These are phyloP conservation scores for Ascaphus truei DNA, from an alignment of 2,113 vertebrate genomes.

Conservation along the genomic window DNA sequence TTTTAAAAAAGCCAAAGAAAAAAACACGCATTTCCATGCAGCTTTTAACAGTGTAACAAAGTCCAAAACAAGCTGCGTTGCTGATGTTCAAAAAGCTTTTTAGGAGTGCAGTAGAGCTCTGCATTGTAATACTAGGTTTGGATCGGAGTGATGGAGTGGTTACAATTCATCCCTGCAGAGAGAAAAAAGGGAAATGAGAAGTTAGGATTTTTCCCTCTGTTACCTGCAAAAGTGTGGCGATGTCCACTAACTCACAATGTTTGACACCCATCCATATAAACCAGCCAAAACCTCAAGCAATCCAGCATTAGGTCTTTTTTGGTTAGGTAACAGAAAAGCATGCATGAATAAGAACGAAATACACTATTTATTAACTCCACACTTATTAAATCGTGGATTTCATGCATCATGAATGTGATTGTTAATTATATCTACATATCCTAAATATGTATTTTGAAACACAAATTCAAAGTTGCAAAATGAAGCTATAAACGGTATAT, in stretches of 20 bases:
- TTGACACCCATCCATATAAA: not conserved
- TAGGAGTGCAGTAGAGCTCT: conserved; percentile 72
- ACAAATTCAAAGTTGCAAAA: too few relatives aligned
- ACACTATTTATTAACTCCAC: too few relatives aligned
- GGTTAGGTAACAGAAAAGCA: too few relatives aligned
- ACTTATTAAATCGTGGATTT: too few relatives aligned
- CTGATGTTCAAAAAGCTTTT: conserved; percentile 73
- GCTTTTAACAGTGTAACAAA: conserved; percentile 67
- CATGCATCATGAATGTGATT: too few relatives aligned
- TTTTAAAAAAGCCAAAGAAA: not conserved
- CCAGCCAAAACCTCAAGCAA: not conserved
- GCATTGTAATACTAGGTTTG: conserved; percentile 64
- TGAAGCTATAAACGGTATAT: too few relatives aligned
- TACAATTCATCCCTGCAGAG: conserved; percentile 91
- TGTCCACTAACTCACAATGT: not conserved
- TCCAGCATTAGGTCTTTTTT: not conserved
- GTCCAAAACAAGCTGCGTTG: conserved; percentile 77
- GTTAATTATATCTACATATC: too few relatives aligned
- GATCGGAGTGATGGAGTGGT: conserved; percentile 69
- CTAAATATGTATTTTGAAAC: too few relatives aligned
- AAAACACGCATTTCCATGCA: conserved; percentile 68
- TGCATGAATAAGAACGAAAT: too few relatives aligned
- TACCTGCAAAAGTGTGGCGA: too few relatives aligned
- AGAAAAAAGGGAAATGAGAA: conserved; percentile 48
- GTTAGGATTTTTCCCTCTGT: conserved; percentile 31